Evolutionary conservation across 2,888 invertebrate species (phyloP).

Genomic region (Meliscaeva auricollis): DNA sequence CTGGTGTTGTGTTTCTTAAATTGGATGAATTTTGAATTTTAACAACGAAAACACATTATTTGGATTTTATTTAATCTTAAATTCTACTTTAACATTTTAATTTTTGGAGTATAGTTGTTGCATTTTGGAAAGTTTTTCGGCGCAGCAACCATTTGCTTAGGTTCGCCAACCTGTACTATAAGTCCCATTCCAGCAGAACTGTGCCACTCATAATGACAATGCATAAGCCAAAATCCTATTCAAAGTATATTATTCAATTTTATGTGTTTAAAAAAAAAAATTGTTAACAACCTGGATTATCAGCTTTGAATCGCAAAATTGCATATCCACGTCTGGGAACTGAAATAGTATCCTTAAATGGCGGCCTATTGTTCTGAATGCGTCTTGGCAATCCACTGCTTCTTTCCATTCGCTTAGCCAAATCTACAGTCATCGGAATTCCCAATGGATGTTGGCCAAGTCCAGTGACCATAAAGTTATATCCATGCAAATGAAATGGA

Average conservation of each 20-base stretch:
- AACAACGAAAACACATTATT: too few relatives aligned
- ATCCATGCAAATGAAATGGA: constrained; percentile 82
- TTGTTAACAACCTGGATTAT: constrained; percentile 78
- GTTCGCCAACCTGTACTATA: constrained; percentile 84
- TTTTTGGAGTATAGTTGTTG: constrained; percentile 87
- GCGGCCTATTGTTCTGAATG: constrained; percentile 72
- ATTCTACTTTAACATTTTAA: neutral
- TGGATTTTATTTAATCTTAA: too few relatives aligned
- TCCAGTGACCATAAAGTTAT: constrained; percentile 81
- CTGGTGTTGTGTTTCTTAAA: too few relatives aligned
- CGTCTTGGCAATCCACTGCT: constrained; percentile 60
- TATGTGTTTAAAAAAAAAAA: too few relatives aligned
- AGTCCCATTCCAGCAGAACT: constrained; percentile 78
- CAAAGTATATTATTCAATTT: constrained; percentile 1
- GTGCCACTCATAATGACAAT: constrained; percentile 80
- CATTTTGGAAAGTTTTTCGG: constrained; percentile 91
- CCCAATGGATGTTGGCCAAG: constrained; percentile 77
- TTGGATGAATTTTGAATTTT: too few relatives aligned
- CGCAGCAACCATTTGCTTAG: constrained; percentile 87
- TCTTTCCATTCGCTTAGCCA: constrained; percentile 77
- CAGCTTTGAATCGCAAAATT: constrained; percentile 78
- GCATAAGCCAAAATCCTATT: constrained; percentile 79
- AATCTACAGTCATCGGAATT: constrained; percentile 75
- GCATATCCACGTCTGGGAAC: constrained; percentile 80
- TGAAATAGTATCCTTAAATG: constrained; percentile 81